Evolutionary conservation across 2,888 invertebrate species (phyloP), one percentile per base, ranked within the genome.

Genomic region (Chymomyza caudatula): DNA sequence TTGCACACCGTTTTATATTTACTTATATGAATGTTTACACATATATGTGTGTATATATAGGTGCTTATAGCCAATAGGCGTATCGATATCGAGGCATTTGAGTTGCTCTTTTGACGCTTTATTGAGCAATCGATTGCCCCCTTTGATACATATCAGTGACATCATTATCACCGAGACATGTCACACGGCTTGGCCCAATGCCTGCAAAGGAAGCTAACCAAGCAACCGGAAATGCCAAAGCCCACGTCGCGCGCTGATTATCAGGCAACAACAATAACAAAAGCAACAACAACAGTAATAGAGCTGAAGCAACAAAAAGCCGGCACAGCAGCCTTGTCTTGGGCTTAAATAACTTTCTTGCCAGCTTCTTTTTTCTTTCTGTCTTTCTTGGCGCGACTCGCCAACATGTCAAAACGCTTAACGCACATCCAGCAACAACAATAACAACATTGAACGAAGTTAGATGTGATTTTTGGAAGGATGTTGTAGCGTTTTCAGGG

Each of bases 321-420:
- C 58, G 66, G 62, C 66, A 68, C 58, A 65, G 62, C 66, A 68
- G 68, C 67, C 61, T 63, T 59, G 55, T 62, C 47, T 37, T 61
- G 65, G 81, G 67, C 81, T 77, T 75, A 74, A 75, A 73, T 65
- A 84, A 84, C 74, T 84, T 84, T 72, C 64, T 72, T 69, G 71
- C n/a, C 60, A 58, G 66, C 65, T 71, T 68, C 47, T 25, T 29
- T 62, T 62, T 49, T 66, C 51, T 47, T 56, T 52, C 58, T 20
- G 19, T 42, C 58, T 44, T 37, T 23, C 56, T 60, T 63, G 65
- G 67, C 67, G 20, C 44, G 47, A 15, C 47, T 15, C 47, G 17
- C 17, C 17, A 17, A 47, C 82, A 81, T 82, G 82, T 84, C 82
- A 82, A 82, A 84, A 81, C 81, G 85, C 82, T 84, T 82, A 84